Evolutionary conservation across 37 sponge, comb jelly and placozoan genomes (phyloP).

Genomic region (Chondrilla cf. caribensis): DNA sequence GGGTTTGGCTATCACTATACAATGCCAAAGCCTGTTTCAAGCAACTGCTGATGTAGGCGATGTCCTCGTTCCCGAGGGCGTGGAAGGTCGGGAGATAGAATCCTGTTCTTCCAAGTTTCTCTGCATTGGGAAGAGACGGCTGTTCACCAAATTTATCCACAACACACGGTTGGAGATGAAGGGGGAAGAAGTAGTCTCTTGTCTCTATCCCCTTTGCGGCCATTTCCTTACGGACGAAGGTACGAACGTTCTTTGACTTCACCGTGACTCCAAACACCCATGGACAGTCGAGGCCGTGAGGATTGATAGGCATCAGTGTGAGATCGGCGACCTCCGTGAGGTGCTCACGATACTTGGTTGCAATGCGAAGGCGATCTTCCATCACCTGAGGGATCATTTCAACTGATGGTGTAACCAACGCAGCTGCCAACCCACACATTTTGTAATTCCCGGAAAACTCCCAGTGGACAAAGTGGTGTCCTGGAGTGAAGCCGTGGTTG

Average conservation of each 20-base stretch:
- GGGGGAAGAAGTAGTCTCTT: conserved; percentile 57
- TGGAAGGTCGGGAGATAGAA: conserved; percentile 59
- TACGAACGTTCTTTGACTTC: conserved; percentile 14
- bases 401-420: conserved; percentile 43
- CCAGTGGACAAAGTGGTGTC: conserved; percentile 53
- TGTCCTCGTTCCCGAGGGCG: conserved; percentile 3
- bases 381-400: conserved; percentile 26
- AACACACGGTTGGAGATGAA: conserved; percentile 52
- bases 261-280: conserved; percentile 62
- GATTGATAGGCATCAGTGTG: conserved; percentile 34
- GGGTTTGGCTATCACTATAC: no score
- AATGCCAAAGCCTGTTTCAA: conserved; percentile 16
- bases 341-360: conserved; percentile 23
- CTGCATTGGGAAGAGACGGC: conserved; percentile 41
- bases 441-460: conserved; percentile 60
- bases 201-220: conserved; percentile 54
- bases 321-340: conserved; percentile 19
- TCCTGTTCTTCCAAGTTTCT: conserved; percentile 34
- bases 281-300: conserved; percentile 36
- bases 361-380: conserved; percentile 30
- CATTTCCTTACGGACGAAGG: conserved; percentile 17
- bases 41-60: conserved; percentile 5
- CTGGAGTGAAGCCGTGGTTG: conserved; percentile 52
- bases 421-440: conserved; percentile 58
- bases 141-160: neutral